Conservation (phyloP, 2,113 vertebrate species). For the mouse (Mus musculus) region DNA sequence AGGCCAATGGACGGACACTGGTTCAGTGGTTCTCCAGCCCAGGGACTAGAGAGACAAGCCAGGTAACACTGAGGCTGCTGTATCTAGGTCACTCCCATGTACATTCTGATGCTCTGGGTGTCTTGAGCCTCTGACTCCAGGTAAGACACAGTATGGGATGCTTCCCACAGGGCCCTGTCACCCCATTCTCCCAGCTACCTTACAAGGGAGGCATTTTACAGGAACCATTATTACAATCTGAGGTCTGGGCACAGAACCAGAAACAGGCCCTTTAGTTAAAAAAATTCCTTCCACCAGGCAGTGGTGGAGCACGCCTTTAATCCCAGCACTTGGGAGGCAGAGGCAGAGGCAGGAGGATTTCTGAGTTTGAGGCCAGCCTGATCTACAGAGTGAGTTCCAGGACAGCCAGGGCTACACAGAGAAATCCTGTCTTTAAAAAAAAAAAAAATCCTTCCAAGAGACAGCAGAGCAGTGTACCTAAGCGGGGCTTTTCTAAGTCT, state of each 20-base stretch:
- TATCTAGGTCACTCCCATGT: neutral
- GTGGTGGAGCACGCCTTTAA: too few species aligned
- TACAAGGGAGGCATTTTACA: neutral
- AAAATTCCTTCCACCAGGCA: neutral
- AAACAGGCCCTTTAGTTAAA: neutral
- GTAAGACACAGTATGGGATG: rapidly evolving
- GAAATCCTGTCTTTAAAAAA: too few species aligned
- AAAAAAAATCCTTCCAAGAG: neutral
- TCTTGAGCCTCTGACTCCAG: neutral
- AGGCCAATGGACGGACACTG: neutral
- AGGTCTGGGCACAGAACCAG: neutral
- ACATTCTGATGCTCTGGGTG: neutral
- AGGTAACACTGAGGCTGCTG: neutral
- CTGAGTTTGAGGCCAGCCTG: too few species aligned
- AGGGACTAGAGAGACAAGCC: neutral
- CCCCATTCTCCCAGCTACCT: neutral
- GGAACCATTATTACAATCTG: rapidly evolving
- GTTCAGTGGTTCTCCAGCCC: neutral
- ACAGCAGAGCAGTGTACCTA: neutral
- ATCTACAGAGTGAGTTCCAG: too few species aligned
- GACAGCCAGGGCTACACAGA: too few species aligned
- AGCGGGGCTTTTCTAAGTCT: rapidly evolving
- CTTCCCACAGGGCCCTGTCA: rapidly evolving
- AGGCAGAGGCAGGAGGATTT: too few species aligned
- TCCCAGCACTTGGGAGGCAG: too few species aligned